Percentiles rank a stretch among this genome's conserved stretches.
These are phyloP conservation scores for Diploptera punctata DNA, from an alignment of 2,888 invertebrate genomes.

Conservation along the genomic window DNA sequence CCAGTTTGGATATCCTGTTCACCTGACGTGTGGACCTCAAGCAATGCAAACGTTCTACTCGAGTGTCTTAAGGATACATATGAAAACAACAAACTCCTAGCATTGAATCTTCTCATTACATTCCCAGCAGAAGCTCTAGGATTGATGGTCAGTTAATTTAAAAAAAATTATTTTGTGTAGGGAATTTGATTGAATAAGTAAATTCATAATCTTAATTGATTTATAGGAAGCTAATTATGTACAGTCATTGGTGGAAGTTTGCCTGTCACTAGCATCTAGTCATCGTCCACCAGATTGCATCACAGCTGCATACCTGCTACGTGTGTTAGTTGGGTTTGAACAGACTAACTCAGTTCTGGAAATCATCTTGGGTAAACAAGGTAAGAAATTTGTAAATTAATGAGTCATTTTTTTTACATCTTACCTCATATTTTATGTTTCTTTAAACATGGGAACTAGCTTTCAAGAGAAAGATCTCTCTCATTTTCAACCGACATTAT, in stretches of 20 bases:
- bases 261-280: constrained; percentile 65
- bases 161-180: constrained; percentile 43
- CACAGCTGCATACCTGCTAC: constrained; percentile 74
- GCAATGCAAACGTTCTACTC: constrained; percentile 59
- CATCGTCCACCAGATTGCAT: constrained; percentile 77
- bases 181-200: constrained; percentile 42
- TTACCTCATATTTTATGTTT: no score
- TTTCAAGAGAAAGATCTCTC: no score
- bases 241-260: constrained; percentile 53
- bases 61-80: constrained; percentile 74
- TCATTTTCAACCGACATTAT: no score
- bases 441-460: no score
- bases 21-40: constrained; percentile 50
- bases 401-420: no score
- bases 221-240: constrained; percentile 50
- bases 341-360: neutral
- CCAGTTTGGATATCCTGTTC: constrained; percentile 16
- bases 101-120: constrained; percentile 63
- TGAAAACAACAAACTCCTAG: constrained; percentile 75
- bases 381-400: no score
- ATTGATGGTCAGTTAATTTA: constrained; percentile 50
- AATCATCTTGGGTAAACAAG: neutral
- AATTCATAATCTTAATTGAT: constrained; percentile 35
- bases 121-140: constrained; percentile 51
- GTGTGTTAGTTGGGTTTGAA: constrained; percentile 1